Percentiles rank a stretch among this genome's conserved stretches.
These are phyloP conservation scores for Ispidina picta DNA, from an alignment of 2,797 vertebrate species.

Conservation along the genomic window DNA sequence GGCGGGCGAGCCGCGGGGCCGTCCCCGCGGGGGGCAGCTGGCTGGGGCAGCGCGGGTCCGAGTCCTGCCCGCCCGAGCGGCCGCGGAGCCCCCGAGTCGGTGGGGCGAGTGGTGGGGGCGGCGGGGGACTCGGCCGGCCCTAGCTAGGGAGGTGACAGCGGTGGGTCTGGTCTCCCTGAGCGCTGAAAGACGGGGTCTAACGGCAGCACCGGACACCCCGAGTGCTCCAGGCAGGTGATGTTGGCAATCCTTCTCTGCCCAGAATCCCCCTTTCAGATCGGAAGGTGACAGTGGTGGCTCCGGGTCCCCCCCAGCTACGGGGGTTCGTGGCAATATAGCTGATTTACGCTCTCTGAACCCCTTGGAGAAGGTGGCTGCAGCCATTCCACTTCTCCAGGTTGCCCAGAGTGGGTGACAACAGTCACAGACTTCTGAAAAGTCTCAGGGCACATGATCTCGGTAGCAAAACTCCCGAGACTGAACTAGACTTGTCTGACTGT, in stretches of 20 bases:
- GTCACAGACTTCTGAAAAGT: background rate
- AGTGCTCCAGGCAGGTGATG: background rate
- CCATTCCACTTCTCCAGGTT: background rate
- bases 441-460: background rate
- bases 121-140: background rate
- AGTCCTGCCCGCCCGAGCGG: background rate
- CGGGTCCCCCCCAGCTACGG: background rate
- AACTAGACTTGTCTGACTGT: background rate
- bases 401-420: background rate
- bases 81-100: background rate
- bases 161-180: background rate
- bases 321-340: background rate
- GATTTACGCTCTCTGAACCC: background rate
- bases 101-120: background rate
- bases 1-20: background rate
- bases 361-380: background rate
- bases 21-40: background rate
- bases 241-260: background rate
- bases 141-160: background rate
- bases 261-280: fast-evolving
- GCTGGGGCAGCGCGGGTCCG: background rate
- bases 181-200: background rate
- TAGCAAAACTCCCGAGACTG: background rate
- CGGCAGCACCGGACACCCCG: background rate
- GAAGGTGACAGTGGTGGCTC: background rate